Evolutionary conservation across 2,888 invertebrate species (phyloP).

Genomic region (Acrobasis suavella): DNA sequence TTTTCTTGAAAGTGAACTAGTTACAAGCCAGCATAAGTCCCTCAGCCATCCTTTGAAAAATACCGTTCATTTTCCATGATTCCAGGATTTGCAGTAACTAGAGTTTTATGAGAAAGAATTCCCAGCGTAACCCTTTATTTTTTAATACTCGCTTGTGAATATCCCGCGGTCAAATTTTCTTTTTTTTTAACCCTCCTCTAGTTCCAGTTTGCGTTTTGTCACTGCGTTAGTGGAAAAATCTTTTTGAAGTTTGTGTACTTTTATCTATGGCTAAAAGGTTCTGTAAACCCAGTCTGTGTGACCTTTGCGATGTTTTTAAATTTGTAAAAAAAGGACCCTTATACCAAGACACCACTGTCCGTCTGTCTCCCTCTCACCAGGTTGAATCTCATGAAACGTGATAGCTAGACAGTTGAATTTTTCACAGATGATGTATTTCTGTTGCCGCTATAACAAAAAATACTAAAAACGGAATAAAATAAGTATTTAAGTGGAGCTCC

Average conservation of each 20-base stretch:
- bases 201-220: conserved; percentile 8
- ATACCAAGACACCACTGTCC: too few relatives aligned
- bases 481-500: too few relatives aligned
- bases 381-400: too few relatives aligned
- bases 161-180: conserved; percentile 9
- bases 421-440: too few relatives aligned
- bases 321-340: too few relatives aligned
- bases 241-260: conserved; percentile 10
- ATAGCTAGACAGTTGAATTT: too few relatives aligned
- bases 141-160: conserved; percentile 14
- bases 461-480: too few relatives aligned
- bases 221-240: conserved; percentile 5
- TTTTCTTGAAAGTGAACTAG: neutral
- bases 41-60: neutral
- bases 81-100: neutral
- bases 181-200: conserved; percentile 5
- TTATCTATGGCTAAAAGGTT: neutral
- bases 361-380: too few relatives aligned
- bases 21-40: neutral
- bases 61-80: neutral
- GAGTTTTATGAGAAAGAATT: conserved; percentile 2
- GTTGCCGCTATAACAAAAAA: too few relatives aligned
- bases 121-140: conserved; percentile 11
- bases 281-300: neutral
- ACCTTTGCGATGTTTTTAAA: neutral